Conservation (phyloP, 2,888 invertebrate species). For the Limnephilus marmoratus region DNA sequence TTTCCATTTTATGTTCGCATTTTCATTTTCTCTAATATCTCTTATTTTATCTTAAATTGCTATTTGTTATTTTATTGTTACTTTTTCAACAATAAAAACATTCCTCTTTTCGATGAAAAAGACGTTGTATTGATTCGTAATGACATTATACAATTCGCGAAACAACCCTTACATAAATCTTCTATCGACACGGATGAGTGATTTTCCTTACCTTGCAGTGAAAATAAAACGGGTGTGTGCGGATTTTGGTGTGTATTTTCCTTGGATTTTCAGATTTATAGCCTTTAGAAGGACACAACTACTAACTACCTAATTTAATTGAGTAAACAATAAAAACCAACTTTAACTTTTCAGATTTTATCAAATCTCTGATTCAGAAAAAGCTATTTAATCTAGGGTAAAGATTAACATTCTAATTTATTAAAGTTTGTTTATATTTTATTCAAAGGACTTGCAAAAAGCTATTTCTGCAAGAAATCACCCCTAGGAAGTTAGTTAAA, state of each 20-base stretch:
- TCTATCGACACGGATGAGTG: background rate
- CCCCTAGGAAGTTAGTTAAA: background rate
- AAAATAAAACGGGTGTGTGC: background rate
- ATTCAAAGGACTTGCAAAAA: background rate
- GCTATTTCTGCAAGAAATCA: background rate
- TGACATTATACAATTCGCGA: background rate
- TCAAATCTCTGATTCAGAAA: background rate
- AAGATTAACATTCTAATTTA: background rate
- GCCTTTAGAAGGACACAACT: background rate
- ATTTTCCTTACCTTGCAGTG: background rate
- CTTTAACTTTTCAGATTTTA: background rate
- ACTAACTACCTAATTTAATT: background rate
- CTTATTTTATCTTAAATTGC: background rate
- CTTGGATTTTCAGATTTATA: constrained; percentile 2
- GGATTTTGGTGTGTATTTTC: background rate
- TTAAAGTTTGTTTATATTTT: background rate
- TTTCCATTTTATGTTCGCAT: background rate
- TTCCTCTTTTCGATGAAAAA: background rate
- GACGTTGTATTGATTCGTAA: background rate
- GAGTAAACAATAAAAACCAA: background rate
- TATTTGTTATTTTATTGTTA: background rate
- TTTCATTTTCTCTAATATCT: background rate
- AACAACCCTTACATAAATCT: constrained; percentile 15
- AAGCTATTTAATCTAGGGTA: background rate
- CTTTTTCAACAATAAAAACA: background rate